Evolutionary conservation across 2,888 invertebrate genomes (phyloP), one percentile per base, ranked within the genome.

Genomic region (Baronia brevicornis): DNA sequence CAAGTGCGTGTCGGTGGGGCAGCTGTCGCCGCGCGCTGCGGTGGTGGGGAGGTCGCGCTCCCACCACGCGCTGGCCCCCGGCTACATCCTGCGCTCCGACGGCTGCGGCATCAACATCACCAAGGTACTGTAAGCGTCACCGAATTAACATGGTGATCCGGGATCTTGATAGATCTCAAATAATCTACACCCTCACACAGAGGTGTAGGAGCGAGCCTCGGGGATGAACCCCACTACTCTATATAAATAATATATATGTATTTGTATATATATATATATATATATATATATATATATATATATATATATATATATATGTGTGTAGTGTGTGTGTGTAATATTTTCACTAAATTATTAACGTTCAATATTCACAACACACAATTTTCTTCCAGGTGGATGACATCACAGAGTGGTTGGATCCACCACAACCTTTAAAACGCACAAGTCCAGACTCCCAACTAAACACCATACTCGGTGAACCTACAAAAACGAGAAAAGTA

Each of bases 1-100:
- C 62, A 82, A 84, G 66, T 84, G 84, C 42, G 70, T 79, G 56
- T 84, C 84, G 13, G 82, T 80, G n/a, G 49, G 61, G 1, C 75
- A 78, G 50, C 52, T 80, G 44, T 49, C 36, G 33, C 44, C 56
- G 52, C 35, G 53, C 60, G 44, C 60, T 67, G 51, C 56, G 51
- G 38, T 66, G 59, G 27, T n/a, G n/a, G n/a, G n/a, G 15, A 29
- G 22, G 15, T 24, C 34, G 11, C 34, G 28, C 26, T 13, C 8
- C 28, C 19, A 18, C 19, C 64, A 63, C 45, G 60, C 64, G 23
- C 60, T 69, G 27, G 50, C 69, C 26, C 67, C 74, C n/a, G 84
- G 77, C 2, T 84, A 67, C 59, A 82, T 84, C 30, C 68, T 84
- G 51, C 58, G 66, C 11, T 60, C 70, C 0, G 50, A 53, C 26